Base-by-base conservation (phyloP, 2,888 invertebrate genomes). In the Limnephilus rhombicus region DNA sequence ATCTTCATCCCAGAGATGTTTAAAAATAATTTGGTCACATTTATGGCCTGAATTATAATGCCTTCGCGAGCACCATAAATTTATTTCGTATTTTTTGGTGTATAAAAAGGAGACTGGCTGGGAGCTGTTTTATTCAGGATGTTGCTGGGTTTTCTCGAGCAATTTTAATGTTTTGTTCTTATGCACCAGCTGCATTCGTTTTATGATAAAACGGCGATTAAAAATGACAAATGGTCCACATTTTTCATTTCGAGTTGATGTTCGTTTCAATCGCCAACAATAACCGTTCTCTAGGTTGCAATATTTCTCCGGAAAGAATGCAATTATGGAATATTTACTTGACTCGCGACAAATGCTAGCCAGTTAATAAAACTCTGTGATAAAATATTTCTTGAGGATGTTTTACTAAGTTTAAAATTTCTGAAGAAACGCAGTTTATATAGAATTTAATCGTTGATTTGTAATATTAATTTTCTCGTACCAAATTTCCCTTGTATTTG, bases 241-340 rank as follows among this genome's bases (percentile, higher is more conserved):
- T 68, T 24, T 68, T 68, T 68, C 68, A 68, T 68, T n/a, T n/a
- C 7, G 68, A 68, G 68, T 24, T 68, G 68, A 68, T 68, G 24
- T n/a, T 68, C 68, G 68, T 68, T 68, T 68, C 68, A 68, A 68
- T 68, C 68, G 68, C 68, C 24, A 68, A 68, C 68, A 68, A 68
- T 68, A 68, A 68, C 68, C 68, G 68, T 24, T 24, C 68, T 24
- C 68, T 68, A 68, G 68, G 68, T 68, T n/a, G 68, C 24, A 24
- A 68, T 68, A 68, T 34, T 83, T 86, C 86, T 24, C 41, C 24
- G 5, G 34, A 45, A 86, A 29, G 49, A 86, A 86, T 86, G 24
- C 86, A 86, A n/a, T 86, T 45, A 45, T 86, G n/a, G 13, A 86
- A 86, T 86, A 86, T 86, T 86, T 86, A n/a, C 86, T 86, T 24